Evolutionary conservation across 1,140 invertebrate species (phyloP), one percentile per base, ranked within the genome.

Genomic region (Zaprionus nigranus): DNA sequence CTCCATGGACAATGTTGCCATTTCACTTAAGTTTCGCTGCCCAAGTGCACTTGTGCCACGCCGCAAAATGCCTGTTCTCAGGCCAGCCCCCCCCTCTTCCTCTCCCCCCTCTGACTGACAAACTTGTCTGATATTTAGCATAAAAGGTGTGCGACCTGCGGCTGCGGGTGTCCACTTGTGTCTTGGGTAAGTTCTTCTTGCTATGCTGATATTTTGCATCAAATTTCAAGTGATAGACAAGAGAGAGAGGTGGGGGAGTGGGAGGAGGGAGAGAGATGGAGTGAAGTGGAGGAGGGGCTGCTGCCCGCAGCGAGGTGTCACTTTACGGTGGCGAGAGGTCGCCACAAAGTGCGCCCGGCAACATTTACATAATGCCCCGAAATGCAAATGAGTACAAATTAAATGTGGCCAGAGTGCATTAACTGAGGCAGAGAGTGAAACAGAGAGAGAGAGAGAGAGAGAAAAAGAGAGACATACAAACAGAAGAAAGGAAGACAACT

Each of bases 361-460:
- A 86, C 56, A 90, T 90, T 90, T 91, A 76, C 87, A 90, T 90
- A 90, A 91, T 90, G 66, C 83, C n/a, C 46, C 53, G 13, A 68
- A 65, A 78, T 81, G 79, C 76, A 71, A 81, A 81, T 81, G 75
- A 78, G 75, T 64, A 70, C 79, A 81, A 81, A 81, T 81, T 78
- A 78, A 81, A 81, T 75, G 67, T 72, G 75, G 53, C 62, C 73
- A 63, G 74, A 66, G 61, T 76, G 68, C 74, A 72, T 64, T 61
- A 60, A 24, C 20, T 51, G 46, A 22, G 11, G 20, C 17, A 24
- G 20, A 13, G 17, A 13, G 20, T 4, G 5, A 51, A 4, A 9
- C 7, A 22, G 9, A 11, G 17, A 51, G 1, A 9, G 17, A 4
- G 11, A 11, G 2, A 46, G 6, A 49, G 11, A 1, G 20, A 4